Evolutionary conservation across 2,888 invertebrate species (phyloP), one percentile per base, ranked within the genome.

Genomic region (Eupsilia transversa): DNA sequence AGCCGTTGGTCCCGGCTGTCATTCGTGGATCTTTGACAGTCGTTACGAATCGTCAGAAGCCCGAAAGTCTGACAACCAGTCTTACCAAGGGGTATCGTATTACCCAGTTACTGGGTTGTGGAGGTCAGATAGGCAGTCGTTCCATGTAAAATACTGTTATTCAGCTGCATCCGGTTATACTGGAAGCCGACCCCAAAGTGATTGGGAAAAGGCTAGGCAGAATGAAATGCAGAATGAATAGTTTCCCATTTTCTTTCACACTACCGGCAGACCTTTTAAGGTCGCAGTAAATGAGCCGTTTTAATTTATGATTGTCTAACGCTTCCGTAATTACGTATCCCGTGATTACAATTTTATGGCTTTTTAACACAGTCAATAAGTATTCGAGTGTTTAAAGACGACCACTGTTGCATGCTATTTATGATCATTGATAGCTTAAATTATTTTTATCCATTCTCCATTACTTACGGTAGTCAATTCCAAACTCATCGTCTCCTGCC

Each of bases 301-400:
- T 59, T 59, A 56, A 74, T 52, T 67, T 67, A 52, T 27, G 17
- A 27, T 59, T 59, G 12, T 54, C n/a, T 35, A 17, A 43, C 17
- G 23, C 59, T 68, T 75, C 63, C 54, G 67, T 67, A 46, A 54
- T 80, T 27, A 72, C 35, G 14, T 12, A 59, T 57, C 46, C 38
- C 17, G 52, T 57, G 23, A 67, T 80, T 79, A 74, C 41, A 30
- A 76, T 60, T 46, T 30, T 68, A 75, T 81, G 33, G 14, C 20
- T 68, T 54, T 73, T 80, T 41, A 54, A 77, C 20, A 38, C 33
- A n/a, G 27, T 41, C 35, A 46, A 67, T 79, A 75, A 75, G 46
- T 33, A 49, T 63, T 59, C 14, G 54, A 73, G 43, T 66, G 56
- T 57, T 60, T 30, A 33, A 61, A 27, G 52, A 33, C 41, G 9